Conservation (phyloP, 2,113 vertebrate species). For the Sardina pilchardus region DNA sequence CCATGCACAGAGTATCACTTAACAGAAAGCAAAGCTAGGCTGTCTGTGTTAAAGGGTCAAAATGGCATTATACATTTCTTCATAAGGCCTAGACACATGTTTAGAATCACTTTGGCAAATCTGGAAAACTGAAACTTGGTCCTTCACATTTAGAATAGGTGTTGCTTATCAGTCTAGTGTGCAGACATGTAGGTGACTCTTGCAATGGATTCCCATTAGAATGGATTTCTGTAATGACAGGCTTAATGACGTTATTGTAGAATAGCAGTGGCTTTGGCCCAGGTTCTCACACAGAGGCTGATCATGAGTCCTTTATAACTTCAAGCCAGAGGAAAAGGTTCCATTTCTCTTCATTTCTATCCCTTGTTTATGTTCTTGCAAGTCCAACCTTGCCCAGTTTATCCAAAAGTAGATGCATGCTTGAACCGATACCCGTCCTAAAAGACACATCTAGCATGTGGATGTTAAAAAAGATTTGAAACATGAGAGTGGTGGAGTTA, state of each 20-base stretch:
- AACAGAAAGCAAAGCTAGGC: no score
- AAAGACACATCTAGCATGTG: background rate
- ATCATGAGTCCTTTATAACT: background rate
- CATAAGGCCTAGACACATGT: no score
- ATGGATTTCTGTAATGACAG: background rate
- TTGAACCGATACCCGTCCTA: background rate
- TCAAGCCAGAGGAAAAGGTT: background rate
- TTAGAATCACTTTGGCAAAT: no score
- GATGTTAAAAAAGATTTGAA: slow-evolving; percentile 2
- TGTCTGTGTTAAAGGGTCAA: no score
- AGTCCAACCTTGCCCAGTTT: background rate
- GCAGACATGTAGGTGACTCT: no score
- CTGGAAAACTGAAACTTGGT: no score
- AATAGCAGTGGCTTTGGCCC: background rate
- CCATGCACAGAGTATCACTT: background rate
- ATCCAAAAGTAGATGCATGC: background rate
- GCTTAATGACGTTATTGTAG: background rate
- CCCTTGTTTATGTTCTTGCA: background rate
- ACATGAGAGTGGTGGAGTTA: slow-evolving; percentile 6
- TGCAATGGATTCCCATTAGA: background rate
- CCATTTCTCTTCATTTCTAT: background rate
- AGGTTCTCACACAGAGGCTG: background rate
- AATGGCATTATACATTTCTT: no score
- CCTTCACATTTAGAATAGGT: no score
- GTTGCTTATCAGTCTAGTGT: no score